phyloP scores from a whole-genome alignment of 2,113 vertebrate species.

The Sula dactylatra region DNA sequence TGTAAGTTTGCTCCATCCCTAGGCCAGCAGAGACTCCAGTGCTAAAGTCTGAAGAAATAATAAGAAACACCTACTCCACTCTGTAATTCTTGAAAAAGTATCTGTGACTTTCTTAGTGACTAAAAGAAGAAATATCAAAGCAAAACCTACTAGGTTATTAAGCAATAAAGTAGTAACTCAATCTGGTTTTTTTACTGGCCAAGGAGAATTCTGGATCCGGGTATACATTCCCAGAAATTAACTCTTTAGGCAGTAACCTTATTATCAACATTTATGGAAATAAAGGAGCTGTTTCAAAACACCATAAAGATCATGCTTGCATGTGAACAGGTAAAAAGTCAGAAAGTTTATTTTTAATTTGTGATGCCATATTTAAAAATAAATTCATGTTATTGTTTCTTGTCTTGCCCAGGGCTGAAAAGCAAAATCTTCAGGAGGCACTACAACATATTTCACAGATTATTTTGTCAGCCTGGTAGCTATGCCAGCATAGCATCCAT shows the following conservation, averaged over 20 bases:
- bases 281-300: neutral
- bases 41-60: slow-evolving; percentile 24
- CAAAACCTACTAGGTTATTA: neutral
- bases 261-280: neutral
- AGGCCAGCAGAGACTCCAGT: neutral
- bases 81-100: slow-evolving; percentile 4
- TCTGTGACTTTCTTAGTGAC: neutral
- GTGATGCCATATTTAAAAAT: neutral
- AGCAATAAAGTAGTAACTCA: neutral
- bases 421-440: neutral
- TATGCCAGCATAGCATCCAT: neutral
- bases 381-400: neutral
- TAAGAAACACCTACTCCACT: neutral
- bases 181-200: neutral
- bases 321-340: neutral
- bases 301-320: neutral
- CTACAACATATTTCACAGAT: neutral
- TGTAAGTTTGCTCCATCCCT: neutral
- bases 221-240: neutral
- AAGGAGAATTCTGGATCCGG: neutral
- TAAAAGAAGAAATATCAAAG: slow-evolving; percentile 33
- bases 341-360: neutral
- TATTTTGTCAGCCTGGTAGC: neutral
- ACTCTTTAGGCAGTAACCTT: neutral
- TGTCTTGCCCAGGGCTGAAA: neutral